These are phyloP conservation scores for Urocitellus parryii DNA, from an alignment of 2,113 vertebrate genomes.

Conservation along the genomic window DNA sequence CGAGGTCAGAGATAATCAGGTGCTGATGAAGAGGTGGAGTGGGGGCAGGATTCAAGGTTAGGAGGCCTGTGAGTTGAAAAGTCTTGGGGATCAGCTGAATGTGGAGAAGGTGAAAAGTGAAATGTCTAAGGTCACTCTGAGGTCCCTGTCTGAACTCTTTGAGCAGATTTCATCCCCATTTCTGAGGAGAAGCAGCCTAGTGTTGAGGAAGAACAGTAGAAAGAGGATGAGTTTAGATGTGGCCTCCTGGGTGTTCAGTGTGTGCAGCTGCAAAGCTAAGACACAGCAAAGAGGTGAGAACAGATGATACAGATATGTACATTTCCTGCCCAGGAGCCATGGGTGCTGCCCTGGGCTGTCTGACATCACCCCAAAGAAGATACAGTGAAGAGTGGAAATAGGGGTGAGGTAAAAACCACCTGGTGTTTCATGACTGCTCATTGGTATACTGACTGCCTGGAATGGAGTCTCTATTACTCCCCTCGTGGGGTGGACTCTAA, in stretches of 20 bases:
- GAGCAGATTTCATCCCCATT: not conserved
- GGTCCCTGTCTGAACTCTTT: not conserved
- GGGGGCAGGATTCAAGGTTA: not conserved
- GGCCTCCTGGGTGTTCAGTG: not conserved
- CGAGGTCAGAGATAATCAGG: not conserved
- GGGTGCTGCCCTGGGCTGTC: not conserved
- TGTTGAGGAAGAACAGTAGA: not conserved
- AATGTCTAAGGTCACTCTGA: not conserved
- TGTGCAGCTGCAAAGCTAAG: not conserved
- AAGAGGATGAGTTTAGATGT: not conserved
- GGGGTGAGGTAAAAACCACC: rapidly evolving
- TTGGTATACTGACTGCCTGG: too few species aligned
- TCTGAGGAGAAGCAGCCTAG: not conserved
- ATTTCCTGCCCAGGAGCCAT: not conserved
- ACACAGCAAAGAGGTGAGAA: not conserved
- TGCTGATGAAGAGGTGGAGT: not conserved
- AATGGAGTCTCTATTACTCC: not conserved
- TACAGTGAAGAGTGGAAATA: not conserved
- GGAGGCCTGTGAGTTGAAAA: not conserved
- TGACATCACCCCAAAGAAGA: not conserved
- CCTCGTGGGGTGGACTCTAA: not conserved
- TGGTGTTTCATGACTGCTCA: too few species aligned
- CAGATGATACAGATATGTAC: not conserved
- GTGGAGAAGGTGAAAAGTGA: not conserved
- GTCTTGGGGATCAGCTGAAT: not conserved